A percentile compares a stretch with the other conserved stretches of the same genome.
Evolutionary conservation across 2,797 vertebrate genomes (phyloP).

Genomic region (Adrianichthys oophorus): DNA sequence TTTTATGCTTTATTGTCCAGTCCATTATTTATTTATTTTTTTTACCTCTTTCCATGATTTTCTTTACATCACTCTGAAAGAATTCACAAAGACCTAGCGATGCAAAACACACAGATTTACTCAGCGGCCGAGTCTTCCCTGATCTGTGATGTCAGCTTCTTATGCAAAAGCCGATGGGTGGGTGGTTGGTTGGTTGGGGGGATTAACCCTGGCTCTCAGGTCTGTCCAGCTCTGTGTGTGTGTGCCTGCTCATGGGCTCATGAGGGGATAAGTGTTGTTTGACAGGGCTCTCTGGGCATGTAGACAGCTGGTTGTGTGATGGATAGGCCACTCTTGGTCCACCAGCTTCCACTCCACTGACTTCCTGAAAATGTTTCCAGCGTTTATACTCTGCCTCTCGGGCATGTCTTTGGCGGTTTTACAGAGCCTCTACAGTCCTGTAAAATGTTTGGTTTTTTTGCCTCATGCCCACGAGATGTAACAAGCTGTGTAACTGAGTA

Average conservation of each 20-base stretch:
- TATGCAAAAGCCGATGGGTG: conserved; percentile 70
- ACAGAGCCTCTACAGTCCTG: no score
- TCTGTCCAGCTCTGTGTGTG: conserved; percentile 36
- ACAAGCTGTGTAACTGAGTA: no score
- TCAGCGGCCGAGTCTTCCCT: conserved; percentile 51
- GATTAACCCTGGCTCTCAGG: conserved; percentile 67
- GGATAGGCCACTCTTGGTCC: conserved; percentile 69
- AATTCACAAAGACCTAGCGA: conserved; percentile 21
- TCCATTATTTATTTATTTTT: background rate
- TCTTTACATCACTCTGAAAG: background rate
- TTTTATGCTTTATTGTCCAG: background rate
- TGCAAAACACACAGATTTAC: conserved; percentile 29
- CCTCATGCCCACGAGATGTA: no score
- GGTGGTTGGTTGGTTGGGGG: conserved; percentile 40
- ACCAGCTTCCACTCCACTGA: conserved; percentile 55
- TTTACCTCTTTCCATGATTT: background rate
- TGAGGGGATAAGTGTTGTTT: conserved; percentile 69
- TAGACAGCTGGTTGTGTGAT: conserved; percentile 77
- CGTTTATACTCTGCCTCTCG: conserved; percentile 39
- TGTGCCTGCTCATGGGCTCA: conserved; percentile 37
- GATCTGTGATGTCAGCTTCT: conserved; percentile 75
- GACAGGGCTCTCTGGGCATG: conserved; percentile 59
- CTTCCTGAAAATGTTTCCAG: conserved; percentile 50
- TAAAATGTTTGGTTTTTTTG: no score
- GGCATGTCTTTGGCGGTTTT: conserved; percentile 26